Evolutionary conservation across 2,888 invertebrate species (phyloP), one percentile per base, ranked within the genome.

Genomic region (Philhelius pedissequus): DNA sequence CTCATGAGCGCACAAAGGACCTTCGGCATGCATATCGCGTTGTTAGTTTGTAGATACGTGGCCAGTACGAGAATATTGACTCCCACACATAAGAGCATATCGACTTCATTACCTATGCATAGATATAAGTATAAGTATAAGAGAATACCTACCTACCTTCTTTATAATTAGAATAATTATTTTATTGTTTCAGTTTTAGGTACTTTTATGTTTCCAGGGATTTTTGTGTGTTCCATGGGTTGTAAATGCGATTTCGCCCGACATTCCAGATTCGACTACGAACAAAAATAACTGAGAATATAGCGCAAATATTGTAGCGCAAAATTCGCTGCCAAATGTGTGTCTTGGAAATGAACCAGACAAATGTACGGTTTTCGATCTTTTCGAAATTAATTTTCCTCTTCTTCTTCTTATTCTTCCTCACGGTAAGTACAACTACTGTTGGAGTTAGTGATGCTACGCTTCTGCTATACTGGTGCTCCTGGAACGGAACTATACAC

Each of bases 161-260:
- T 32, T 56, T 73, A 43, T 73, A 82, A 77, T 82, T 82, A 82
- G 73, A 73, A 73, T 77, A 82, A 82, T 82, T 82, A 82, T 77
- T 77, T 82, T 73, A 82, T 82, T 82, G 68, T 77, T 82, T 73
- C 45, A 82, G 68, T 77, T 82, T 77, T 68, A 25, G n/a, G n/a
- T 25, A 54, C 40, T 77, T 73, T 62, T 22, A 48, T 54, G 43
- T 69, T 73, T 62, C 71, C 22, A 50, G 25, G 38, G 68, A 18
- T 40, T 22, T 50, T 18, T 60, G 43, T 64, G 18, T 60, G 48
- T 58, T 45, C 15, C 8, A 27, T 22, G 15, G 54, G 50, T 58
- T 38, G 38, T 4, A 43, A 62, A 27, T 48, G 66, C 60, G 52
- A 60, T 52, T 60, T 60, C 73, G 68, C 71, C 71, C 71, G 18